phyloP scores from a whole-genome alignment of 2,797 vertebrate species.

The Mus minutoides region DNA sequence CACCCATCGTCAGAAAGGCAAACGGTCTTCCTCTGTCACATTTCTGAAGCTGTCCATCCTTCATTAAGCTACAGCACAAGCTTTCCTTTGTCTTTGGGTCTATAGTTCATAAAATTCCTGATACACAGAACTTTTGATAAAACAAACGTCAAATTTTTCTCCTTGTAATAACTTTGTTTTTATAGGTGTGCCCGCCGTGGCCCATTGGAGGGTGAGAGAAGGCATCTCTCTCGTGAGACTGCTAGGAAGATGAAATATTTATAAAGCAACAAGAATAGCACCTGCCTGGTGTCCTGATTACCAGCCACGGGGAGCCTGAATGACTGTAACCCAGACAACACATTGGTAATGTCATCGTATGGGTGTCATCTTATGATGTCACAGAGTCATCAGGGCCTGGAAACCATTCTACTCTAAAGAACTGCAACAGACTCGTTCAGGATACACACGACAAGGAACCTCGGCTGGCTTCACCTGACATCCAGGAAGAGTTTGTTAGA shows the following conservation, averaged over 20 bases:
- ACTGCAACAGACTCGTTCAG: background rate
- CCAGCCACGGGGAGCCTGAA: background rate
- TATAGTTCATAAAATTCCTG: background rate
- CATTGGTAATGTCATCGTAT: background rate
- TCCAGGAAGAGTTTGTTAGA: background rate
- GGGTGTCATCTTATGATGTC: background rate
- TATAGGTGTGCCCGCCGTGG: too few species aligned
- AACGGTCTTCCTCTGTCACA: background rate
- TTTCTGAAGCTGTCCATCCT: background rate
- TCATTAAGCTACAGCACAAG: too few species aligned
- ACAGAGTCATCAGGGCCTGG: fast-evolving
- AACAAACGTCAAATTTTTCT: background rate
- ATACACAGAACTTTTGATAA: background rate
- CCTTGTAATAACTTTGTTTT: background rate
- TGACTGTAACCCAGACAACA: background rate
- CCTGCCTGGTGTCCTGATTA: background rate
- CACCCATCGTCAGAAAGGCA: background rate
- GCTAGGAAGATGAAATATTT: background rate
- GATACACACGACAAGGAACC: background rate
- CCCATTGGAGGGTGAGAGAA: background rate
- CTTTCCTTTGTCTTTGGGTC: background rate
- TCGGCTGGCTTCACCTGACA: background rate
- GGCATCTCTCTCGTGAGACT: background rate
- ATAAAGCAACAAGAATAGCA: background rate
- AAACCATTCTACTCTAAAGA: background rate